These are phyloP conservation scores for Axea sp. DNA, from an alignment of 2,888 invertebrate species.

Conservation along the genomic window DNA sequence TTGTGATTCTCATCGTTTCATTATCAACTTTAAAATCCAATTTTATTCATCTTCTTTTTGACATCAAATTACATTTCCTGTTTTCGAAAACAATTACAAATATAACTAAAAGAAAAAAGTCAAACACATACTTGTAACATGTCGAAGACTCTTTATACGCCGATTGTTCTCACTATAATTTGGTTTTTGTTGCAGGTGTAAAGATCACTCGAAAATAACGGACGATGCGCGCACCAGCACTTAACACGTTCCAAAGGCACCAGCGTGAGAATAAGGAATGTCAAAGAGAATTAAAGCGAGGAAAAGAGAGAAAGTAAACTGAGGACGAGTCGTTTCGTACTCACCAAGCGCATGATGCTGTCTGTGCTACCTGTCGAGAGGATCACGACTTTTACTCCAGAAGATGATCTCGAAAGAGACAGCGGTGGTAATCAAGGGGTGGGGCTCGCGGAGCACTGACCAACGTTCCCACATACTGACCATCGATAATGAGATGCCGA, in stretches of 20 bases:
- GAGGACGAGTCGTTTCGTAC: constrained; percentile 70
- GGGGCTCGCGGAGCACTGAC: constrained; percentile 50
- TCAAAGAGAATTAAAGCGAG: constrained; percentile 49
- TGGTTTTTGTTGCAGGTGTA: constrained; percentile 25
- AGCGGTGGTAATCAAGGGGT: constrained; percentile 56
- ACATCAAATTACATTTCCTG: too few species aligned
- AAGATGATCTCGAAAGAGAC: constrained; percentile 63
- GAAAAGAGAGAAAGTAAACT: constrained; percentile 62
- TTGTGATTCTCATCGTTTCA: too few species aligned
- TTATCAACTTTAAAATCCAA: too few species aligned
- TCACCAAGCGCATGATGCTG: constrained; percentile 79
- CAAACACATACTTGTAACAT: constrained; percentile 48
- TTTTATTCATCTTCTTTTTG: too few species aligned
- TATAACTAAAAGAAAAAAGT: neutral
- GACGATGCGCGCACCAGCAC: constrained; percentile 57
- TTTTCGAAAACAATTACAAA: constrained; percentile 21
- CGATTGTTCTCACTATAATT: constrained; percentile 19
- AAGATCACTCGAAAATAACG: constrained; percentile 43
- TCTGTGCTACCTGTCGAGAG: constrained; percentile 71
- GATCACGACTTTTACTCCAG: constrained; percentile 63
- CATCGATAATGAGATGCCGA: constrained; percentile 9
- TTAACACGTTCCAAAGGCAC: constrained; percentile 54
- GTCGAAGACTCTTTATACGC: constrained; percentile 11
- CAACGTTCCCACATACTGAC: constrained; percentile 34
- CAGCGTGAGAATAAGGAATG: constrained; percentile 47